Evolutionary conservation across 1,140 invertebrate species (phyloP).

Genomic region (Anastrepha ludens): DNA sequence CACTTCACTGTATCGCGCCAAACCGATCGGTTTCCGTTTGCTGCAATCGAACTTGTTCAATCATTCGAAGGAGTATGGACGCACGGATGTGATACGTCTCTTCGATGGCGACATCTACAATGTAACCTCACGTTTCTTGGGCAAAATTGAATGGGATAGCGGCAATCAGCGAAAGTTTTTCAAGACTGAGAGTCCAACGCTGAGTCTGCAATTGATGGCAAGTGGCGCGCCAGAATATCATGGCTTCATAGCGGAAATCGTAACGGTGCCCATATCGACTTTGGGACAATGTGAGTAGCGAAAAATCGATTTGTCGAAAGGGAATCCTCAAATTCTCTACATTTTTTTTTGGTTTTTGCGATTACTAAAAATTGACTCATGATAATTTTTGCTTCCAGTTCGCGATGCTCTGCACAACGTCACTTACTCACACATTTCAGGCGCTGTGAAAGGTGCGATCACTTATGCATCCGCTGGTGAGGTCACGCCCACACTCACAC

Average conservation of each 20-base stretch:
- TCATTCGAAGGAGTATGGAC: conserved; percentile 86
- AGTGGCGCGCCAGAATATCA: conserved; percentile 94
- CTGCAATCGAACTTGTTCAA: conserved; percentile 96
- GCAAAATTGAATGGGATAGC: conserved; percentile 82
- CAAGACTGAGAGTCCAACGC: conserved; percentile 83
- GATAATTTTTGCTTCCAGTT: conserved; percentile 78
- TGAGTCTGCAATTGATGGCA: conserved; percentile 94
- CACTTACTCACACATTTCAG: conserved; percentile 86
- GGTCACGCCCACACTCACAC: conserved; percentile 92
- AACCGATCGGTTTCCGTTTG: conserved; percentile 91
- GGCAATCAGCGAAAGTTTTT: conserved; percentile 85
- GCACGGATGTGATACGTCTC: conserved; percentile 88
- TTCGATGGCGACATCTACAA: conserved; percentile 97
- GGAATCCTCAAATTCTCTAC: no score
- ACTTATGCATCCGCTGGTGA: conserved; percentile 94
- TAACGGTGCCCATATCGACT: conserved; percentile 93
- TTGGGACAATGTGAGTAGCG: conserved; percentile 87
- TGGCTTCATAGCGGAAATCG: conserved; percentile 98
- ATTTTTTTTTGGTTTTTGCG: not conserved
- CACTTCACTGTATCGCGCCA: conserved; percentile 86
- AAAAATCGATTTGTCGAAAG: not conserved
- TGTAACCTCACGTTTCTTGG: conserved; percentile 83
- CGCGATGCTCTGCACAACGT: conserved; percentile 94
- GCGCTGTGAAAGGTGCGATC: conserved; percentile 92
- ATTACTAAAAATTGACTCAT: not conserved